Base-by-base conservation (phyloP, 2,113 vertebrate species). In the Toxostoma redivivum region DNA sequence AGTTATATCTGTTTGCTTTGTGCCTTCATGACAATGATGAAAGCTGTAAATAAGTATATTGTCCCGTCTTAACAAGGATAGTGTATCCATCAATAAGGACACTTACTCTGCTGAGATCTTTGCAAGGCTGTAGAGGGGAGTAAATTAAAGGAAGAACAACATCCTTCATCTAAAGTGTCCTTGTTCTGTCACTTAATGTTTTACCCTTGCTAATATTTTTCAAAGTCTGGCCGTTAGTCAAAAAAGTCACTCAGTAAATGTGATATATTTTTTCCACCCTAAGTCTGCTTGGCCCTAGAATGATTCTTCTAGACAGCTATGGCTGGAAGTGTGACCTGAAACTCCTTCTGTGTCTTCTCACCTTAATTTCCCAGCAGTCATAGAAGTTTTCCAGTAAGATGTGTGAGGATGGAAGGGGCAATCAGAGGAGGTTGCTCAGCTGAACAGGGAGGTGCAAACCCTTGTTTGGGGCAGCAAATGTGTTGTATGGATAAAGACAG, bases 161-260 rank as follows among this genome's bases (percentile, higher is more conserved):
- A 97, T 96, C 88, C 88, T 90, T 96, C 93, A 96, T 94, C 76
- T 73, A 11, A 91, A 96, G 18, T 51, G 94, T 94, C 94, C 96
- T 95, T 96, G 93, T 96, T 94, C 92, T 96, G 94, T 96, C 96
- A 96, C 90, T 94, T 95, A 90, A 92, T 96, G 92, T 74, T 96
- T 95, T 92, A 93, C 95, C 90, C 94, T 95, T 94, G 88, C 92
- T 95, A 95, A 96, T 94, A 97, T 94, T 92, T 97, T 88, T 95
- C 94, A 86, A 94, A 96, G 92, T 86, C 82, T 97, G 85, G 66
- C 95, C 86, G 58, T 95, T 92, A 80, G 87, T 90, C 85, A 92
- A 67, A 92, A 85, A 90, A 97, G 87, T 95, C 94, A 90, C 79
- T 92, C 81, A 51, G 79, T 83, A 81, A 93, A 83, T 92, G 90